Evolutionary conservation across 2,888 invertebrate genomes (phyloP), one percentile per base, ranked within the genome.

Genomic region (Macrophya alboannulata): DNA sequence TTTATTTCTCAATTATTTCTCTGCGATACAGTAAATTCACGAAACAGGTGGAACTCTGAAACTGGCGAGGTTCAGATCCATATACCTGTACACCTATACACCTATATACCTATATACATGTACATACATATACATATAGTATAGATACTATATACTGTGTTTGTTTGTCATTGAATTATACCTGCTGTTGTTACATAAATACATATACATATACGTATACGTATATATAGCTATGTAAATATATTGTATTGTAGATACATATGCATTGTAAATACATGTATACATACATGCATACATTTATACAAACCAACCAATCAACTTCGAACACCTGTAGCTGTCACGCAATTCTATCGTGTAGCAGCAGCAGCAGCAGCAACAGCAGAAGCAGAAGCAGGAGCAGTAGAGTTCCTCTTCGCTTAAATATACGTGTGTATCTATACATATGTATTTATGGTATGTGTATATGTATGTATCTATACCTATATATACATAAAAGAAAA

Each of bases 311-410:
- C 37, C 10, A 65, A 37, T 37, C 6, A 68, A 37, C 68, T 68
- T 37, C 37, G 68, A 68, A 68, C 68, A 68, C 68, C 68, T 68
- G 68, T 68, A 68, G 68, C 68, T 68, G 68, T 68, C 68, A 68
- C 37, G 68, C 68, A 68, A 68, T 68, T 37, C 37, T 31, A 68
- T 8, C 17, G 68, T 31, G 37, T 37, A 37, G 37, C 17, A 37
- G 37, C 17, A 62, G 55, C n/a, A 17, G 51, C 51, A 55, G 51
- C 17, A 17, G n/a, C 55, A 21, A n/a, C 59, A 21, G 21, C 62
- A 25, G 25, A 10, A 25, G 21, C 62, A 68, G 62, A n/a, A 21
- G 21, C 25, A 25, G 62, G 10, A 25, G 21, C 62, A 68, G 62
- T 12, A 17, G 1, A 68, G 68, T 68, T 5, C 68, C 68, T 15